Evolutionary conservation across 2,888 invertebrate species (phyloP).

Genomic region (Teinopalpus imperialis): DNA sequence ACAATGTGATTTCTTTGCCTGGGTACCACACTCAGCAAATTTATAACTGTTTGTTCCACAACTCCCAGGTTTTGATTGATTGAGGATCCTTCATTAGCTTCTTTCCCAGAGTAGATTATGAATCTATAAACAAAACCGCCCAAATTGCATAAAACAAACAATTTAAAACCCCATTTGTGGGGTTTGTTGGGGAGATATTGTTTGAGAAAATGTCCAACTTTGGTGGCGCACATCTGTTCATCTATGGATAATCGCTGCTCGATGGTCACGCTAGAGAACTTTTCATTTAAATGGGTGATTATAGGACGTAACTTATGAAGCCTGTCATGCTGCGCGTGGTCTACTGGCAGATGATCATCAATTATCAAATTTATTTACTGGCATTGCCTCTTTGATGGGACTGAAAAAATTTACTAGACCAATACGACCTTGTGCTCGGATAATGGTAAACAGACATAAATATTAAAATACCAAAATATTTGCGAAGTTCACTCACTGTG

Average conservation of each 20-base stretch:
- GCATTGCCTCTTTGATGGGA: slow-evolving; percentile 33
- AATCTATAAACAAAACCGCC: slow-evolving; percentile 36
- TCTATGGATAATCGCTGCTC: too few species aligned
- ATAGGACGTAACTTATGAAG: too few species aligned
- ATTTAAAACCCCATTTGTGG: slow-evolving; percentile 43
- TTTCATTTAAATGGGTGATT: too few species aligned
- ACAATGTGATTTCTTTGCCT: slow-evolving; percentile 38
- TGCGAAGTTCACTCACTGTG: slow-evolving; percentile 8
- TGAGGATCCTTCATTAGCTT: slow-evolving; percentile 38
- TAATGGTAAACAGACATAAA: slow-evolving; percentile 36
- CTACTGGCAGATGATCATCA: too few species aligned
- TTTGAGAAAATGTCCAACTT: slow-evolving; percentile 36
- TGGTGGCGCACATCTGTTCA: slow-evolving; percentile 38
- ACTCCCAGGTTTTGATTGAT: slow-evolving; percentile 33
- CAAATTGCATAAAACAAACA: slow-evolving; percentile 35
- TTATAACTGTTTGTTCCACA: slow-evolving; percentile 36
- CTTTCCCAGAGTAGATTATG: slow-evolving; percentile 45
- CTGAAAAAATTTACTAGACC: slow-evolving; percentile 30
- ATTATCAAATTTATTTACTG: slow-evolving; percentile 36
- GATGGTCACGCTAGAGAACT: too few species aligned
- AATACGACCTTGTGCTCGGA: slow-evolving; percentile 33
- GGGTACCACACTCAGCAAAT: slow-evolving; percentile 38
- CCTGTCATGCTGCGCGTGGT: too few species aligned
- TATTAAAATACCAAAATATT: too few species aligned
- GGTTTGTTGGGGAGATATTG: slow-evolving; percentile 37